phyloP scores from a whole-genome alignment of 2,113 vertebrate species.

The Cathartes aura region DNA sequence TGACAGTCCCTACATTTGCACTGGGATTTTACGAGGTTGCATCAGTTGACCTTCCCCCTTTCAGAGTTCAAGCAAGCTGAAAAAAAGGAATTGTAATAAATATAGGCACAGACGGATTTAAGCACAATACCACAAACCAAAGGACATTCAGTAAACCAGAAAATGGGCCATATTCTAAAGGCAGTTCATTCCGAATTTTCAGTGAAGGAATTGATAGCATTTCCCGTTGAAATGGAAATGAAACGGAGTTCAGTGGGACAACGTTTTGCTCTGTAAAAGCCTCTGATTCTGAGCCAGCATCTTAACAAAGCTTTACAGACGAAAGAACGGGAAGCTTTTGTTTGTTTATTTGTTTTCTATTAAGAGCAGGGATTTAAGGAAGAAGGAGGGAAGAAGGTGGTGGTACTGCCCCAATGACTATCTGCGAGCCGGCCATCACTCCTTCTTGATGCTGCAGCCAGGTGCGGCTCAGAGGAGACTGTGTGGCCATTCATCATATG shows the following conservation, averaged over 20 bases:
- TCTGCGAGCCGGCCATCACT: not conserved
- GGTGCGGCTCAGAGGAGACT: not conserved
- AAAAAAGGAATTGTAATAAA: slow-evolving; percentile 27
- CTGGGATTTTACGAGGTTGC: slow-evolving; percentile 26
- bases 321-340: not conserved
- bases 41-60: slow-evolving; percentile 22
- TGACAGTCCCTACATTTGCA: slow-evolving; percentile 26
- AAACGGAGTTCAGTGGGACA: not conserved
- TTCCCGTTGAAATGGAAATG: not conserved
- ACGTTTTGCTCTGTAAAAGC: not conserved
- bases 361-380: not conserved
- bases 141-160: not conserved
- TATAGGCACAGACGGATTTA: not conserved
- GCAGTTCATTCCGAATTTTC: not conserved
- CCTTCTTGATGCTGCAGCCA: not conserved
- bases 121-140: not conserved
- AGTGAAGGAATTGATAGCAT: not conserved
- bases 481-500: not conserved
- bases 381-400: not conserved
- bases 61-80: slow-evolving; percentile 14
- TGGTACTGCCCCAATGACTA: not conserved
- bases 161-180: not conserved
- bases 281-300: not conserved
- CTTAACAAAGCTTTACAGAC: not conserved
- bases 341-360: not conserved